Evolutionary conservation across 2,888 invertebrate species (phyloP), one percentile per base, ranked within the genome.

Genomic region (Caradrina clavipalpis): DNA sequence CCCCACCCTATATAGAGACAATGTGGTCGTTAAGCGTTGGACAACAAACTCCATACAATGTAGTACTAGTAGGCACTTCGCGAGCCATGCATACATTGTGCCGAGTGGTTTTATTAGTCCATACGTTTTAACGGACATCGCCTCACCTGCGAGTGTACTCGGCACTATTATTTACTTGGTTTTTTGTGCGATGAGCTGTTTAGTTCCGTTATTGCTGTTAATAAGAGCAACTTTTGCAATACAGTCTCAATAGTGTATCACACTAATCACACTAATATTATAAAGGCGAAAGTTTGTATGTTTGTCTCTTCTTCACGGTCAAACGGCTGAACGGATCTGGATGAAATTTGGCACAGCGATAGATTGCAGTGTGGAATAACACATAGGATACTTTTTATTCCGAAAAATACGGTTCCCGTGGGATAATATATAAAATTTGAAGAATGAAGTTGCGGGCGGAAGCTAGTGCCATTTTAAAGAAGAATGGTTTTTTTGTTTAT

Each of bases 61-160:
- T 72, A 54, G 51, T 55, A 6, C 3, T 4, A 4, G 13, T 11
- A 42, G 42, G 2, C 13, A 78, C 60, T 55, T 59, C 60, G 71
- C 76, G 65, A 56, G 54, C 42, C 49, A 39, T 39, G 17, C 26
- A 58, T 65, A 72, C 60, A 64, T 65, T 70, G 69, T 65, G 56
- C 50, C 5, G 39, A 73, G 67, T 56, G 75, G 65, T 75, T 69
- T 69, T 69, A 73, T 64, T 66, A 39, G 69, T 55, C 35, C 63
- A 68, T 69, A 66, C 59, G 59, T 56, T 59, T 60, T 61, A 72
- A 72, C 67, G 81, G 64, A 57, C 54, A 70, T 53, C 66, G 67
- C 19, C 56, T 76, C 78, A 77, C 78, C 82, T 81, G 78, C 73
- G 56, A 61, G 54, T 17, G 42, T 26, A 26, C 39, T 8, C 11